Conservation (phyloP, 30 jellyfish, hydroid and myxozoan genomes). For the Turritopsis rubra region DNA sequence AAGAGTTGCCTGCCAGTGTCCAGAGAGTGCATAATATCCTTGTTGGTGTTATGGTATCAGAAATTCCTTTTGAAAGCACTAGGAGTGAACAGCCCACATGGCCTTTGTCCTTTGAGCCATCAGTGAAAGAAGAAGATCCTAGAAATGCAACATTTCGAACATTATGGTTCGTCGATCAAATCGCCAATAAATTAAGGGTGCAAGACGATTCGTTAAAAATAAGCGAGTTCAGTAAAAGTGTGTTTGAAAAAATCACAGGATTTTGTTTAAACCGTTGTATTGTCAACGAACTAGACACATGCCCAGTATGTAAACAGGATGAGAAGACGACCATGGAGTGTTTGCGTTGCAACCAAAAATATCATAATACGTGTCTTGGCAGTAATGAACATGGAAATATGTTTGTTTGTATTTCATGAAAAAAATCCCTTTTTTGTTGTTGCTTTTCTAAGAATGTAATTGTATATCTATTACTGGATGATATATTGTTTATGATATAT, state of each 20-base stretch:
- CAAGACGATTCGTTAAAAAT: not conserved
- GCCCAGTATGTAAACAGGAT: constrained; percentile 6
- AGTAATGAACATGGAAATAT: not conserved
- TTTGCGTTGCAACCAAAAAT: constrained; percentile 14
- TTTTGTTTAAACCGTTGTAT: constrained; percentile 11
- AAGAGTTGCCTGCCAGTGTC: constrained; percentile 4
- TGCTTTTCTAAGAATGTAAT: not conserved
- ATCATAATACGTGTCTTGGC: not conserved
- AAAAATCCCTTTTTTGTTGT: not conserved
- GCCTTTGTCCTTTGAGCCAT: not conserved
- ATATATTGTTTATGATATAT: no score
- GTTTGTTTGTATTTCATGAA: not conserved
- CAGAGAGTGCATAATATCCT: constrained; percentile 14
- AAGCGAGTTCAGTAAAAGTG: constrained; percentile 2
- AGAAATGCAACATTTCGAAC: not conserved
- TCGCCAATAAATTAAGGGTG: not conserved
- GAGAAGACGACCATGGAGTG: constrained; percentile 10
- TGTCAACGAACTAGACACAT: not conserved
- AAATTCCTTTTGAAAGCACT: constrained; percentile 7
- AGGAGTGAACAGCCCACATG: constrained; percentile 16
- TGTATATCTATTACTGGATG: no score
- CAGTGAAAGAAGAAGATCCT: constrained; percentile 3
- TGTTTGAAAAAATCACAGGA: constrained; percentile 4
- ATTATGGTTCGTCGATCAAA: constrained; percentile 19
- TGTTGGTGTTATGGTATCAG: constrained; percentile 24